Evolutionary conservation across 2,888 invertebrate species (phyloP).

Genomic region (Cataglyphis rosenhaueri): DNA sequence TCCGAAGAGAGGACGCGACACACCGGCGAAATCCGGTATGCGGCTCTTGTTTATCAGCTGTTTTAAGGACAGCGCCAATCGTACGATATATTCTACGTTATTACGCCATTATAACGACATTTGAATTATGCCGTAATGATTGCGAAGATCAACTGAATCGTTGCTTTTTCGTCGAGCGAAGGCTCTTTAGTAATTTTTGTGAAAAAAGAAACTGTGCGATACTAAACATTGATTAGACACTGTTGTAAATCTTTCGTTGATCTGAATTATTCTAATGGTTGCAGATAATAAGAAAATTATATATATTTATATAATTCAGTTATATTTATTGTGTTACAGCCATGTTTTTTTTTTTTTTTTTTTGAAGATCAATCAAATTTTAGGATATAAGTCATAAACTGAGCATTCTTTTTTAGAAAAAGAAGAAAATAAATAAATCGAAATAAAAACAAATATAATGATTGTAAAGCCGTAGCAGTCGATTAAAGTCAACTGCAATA

Average conservation of each 20-base stretch:
- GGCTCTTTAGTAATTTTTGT: not conserved
- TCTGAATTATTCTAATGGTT: not conserved
- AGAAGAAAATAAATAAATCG: conserved; percentile 3
- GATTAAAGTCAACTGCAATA: conserved; percentile 3
- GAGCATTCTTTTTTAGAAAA: not conserved
- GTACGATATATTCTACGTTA: not conserved
- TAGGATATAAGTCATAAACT: not conserved
- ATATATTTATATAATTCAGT: not conserved
- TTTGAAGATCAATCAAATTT: not conserved
- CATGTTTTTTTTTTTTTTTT: not conserved
- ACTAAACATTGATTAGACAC: not conserved
- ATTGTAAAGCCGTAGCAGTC: not conserved
- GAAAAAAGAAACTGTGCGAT: not conserved
- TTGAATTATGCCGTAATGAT: not conserved
- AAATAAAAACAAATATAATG: not conserved
- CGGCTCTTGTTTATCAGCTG: conserved; percentile 40
- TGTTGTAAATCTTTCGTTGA: not conserved
- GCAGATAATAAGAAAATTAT: not conserved
- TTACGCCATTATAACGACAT: not conserved
- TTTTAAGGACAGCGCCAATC: conserved; percentile 17
- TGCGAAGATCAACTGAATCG: not conserved
- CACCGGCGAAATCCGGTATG: conserved; percentile 35
- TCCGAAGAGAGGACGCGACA: conserved; percentile 14
- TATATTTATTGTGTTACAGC: not conserved
- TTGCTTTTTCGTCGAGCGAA: not conserved